Evolutionary conservation across 1,140 invertebrate species (phyloP), one percentile per base, ranked within the genome.

Genomic region (Leguminivora glycinivorella): DNA sequence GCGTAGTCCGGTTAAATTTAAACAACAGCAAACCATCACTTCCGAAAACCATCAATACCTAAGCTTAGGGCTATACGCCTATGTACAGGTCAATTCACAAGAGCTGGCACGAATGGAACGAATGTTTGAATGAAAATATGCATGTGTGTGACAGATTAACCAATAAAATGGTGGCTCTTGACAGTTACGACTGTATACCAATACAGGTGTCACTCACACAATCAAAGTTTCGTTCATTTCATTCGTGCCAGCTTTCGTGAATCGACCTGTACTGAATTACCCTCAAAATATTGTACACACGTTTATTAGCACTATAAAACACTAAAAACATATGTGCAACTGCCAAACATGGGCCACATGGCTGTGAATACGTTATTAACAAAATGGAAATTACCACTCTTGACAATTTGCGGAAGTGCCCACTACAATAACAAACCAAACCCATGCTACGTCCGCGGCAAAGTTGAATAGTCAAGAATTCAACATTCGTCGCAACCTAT

Each of bases 381-480:
- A n/a, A n/a, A n/a, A 14, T 38, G 1, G 14, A 38, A 38, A 2
- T 43, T 43, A 43, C 6, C n/a, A 47, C 43, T n/a, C 43, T 47
- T 47, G 43, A 47, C 43, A 47, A 17, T 47, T 22, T 52, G 47
- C 19, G 17, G 19, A 52, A 52, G 19, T 52, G 47, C 19, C 17
- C 4, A 17, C 56, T 60, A 26, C 25, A 58, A 58, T 60, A 60
- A 58, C 25, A 60, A 6, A 60, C 56, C 56, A 29, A 60, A 12
- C 12, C 56, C 25, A 29, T 10, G 56, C 24, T 29, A 60, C 56
- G 25, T 43, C n/a, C n/a, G 14, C 40, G 40, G 40, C 4, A 17
- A 43, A n/a, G 6, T n/a, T n/a, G 14, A 43, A 43, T 17, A 5
- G 14, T 43, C 5, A 43, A 43, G 40, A 5, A 43, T 14, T 17